Evolutionary conservation across 2,113 vertebrate genomes (phyloP).

Genomic region (Capreolus pygargus): DNA sequence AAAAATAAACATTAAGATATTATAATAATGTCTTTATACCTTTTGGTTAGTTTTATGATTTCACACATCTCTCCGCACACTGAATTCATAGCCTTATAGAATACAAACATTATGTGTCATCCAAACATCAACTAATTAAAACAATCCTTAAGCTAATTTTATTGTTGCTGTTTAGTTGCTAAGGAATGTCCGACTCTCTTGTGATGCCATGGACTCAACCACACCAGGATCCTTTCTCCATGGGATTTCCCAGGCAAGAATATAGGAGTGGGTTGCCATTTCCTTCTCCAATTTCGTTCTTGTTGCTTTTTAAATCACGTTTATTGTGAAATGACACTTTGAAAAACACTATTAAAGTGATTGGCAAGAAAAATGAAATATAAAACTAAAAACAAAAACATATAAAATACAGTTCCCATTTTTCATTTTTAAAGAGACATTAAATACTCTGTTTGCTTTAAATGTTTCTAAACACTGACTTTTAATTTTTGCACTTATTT

Average conservation of each 20-base stretch:
- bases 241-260: neutral
- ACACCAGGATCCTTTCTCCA: neutral
- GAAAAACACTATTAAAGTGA: neutral
- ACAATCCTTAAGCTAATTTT: neutral
- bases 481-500: neutral
- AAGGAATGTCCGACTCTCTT: neutral
- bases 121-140: neutral
- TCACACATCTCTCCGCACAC: neutral
- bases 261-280: neutral
- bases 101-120: neutral
- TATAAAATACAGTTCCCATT: neutral
- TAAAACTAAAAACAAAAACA: neutral
- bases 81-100: neutral
- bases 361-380: neutral
- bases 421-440: neutral
- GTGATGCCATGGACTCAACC: neutral
- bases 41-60: neutral
- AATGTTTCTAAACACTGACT: neutral
- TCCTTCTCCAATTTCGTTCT: neutral
- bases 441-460: neutral
- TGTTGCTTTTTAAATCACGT: neutral
- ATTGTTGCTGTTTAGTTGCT: neutral
- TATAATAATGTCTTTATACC: neutral
- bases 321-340: neutral
- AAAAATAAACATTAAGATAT: neutral